A percentile compares a stretch with the other conserved stretches of the same genome.
phyloP scores from a whole-genome alignment of 1,140 invertebrate genomes.

The Psilanteris sp. region DNA sequence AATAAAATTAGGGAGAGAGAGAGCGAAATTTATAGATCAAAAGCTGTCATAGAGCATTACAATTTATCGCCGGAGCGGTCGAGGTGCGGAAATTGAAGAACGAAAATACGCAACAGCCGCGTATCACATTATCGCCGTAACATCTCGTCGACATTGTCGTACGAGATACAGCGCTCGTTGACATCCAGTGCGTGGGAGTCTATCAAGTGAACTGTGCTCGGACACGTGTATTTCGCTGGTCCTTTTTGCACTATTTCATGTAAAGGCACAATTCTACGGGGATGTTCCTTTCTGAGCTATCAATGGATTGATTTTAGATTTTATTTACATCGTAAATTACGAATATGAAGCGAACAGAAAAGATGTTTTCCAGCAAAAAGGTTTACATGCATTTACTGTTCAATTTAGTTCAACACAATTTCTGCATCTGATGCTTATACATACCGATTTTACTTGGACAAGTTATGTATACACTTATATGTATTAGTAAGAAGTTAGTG shows the following conservation, averaged over 20 bases:
- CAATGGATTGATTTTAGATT: no score
- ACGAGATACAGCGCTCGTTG: conserved; percentile 56
- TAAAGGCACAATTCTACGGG: no score
- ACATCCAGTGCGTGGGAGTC: conserved; percentile 56
- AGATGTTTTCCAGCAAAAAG: no score
- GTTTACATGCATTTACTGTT: no score
- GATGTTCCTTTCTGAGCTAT: no score
- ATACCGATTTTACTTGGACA: no score
- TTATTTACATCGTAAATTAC: no score
- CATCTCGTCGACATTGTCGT: conserved; percentile 60
- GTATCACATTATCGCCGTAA: conserved; percentile 60
- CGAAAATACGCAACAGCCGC: conserved; percentile 37
- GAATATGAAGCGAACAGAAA: no score
- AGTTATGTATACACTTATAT: no score
- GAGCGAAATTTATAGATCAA: conserved; percentile 33
- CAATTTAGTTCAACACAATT: no score
- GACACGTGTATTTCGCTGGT: conserved; percentile 46
- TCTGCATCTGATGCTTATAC: no score
- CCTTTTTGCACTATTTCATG: neutral
- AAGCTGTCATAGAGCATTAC: conserved; percentile 23
- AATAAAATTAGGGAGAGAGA: conserved; percentile 7
- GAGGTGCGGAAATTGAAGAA: conserved; percentile 36
- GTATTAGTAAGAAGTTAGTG: no score
- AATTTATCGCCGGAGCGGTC: conserved; percentile 26
- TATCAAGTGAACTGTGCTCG: conserved; percentile 61